Evolutionary conservation across 2,797 vertebrate genomes (phyloP).

Genomic region (Syndactyla subalaris): DNA sequence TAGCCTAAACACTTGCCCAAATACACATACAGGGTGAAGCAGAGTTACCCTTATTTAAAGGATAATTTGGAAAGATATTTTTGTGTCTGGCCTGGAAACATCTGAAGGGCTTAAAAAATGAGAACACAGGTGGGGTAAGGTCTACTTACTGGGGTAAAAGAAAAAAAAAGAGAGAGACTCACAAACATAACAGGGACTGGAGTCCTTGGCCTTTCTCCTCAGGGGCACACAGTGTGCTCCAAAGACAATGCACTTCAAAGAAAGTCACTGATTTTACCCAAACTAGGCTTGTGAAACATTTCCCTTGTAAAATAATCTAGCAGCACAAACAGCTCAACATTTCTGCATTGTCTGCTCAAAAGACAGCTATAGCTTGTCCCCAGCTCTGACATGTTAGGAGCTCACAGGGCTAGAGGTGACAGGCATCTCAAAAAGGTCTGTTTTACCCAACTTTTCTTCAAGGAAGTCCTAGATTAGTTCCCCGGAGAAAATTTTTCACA

Average conservation of each 20-base stretch:
- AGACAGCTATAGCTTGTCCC: not conserved
- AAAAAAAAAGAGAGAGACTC: fast-evolving
- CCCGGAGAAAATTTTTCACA: not conserved
- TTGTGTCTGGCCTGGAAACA: not conserved
- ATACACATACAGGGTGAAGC: not conserved
- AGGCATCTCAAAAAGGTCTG: not conserved
- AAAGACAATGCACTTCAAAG: not conserved
- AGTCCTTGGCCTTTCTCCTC: not conserved
- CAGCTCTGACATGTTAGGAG: not conserved
- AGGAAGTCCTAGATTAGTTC: not conserved
- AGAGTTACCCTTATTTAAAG: not conserved
- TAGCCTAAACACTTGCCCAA: not conserved
- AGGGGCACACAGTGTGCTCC: fast-evolving
- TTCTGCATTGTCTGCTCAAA: not conserved
- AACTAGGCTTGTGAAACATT: not conserved
- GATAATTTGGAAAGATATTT: not conserved
- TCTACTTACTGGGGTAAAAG: not conserved
- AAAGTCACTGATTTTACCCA: not conserved
- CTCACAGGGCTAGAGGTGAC: not conserved
- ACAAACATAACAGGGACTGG: not conserved
- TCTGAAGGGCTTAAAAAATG: not conserved
- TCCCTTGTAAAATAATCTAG: not conserved
- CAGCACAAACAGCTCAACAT: not conserved
- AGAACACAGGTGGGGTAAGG: not conserved
- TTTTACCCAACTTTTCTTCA: not conserved